Conservation (phyloP, 2,888 invertebrate species). For the Phortica okadai region DNA sequence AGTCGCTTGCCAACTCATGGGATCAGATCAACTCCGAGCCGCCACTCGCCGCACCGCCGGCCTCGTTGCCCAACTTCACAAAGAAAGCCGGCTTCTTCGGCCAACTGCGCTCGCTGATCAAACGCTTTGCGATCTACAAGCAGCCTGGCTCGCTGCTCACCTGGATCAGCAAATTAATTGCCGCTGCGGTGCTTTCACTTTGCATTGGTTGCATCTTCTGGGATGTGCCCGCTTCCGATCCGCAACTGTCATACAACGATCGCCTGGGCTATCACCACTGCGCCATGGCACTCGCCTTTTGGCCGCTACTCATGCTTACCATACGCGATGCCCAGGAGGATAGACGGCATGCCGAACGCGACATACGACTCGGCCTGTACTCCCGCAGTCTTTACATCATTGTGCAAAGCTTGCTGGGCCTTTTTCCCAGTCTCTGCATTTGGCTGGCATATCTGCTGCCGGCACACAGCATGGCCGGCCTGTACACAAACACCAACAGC, state of each 20-base stretch:
- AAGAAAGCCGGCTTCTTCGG: conserved; percentile 81
- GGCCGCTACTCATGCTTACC: conserved; percentile 85
- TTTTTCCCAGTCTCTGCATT: conserved; percentile 87
- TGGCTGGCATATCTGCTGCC: conserved; percentile 92
- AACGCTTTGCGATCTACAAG: conserved; percentile 82
- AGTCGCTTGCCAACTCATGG: conserved; percentile 88
- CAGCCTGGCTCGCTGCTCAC: conserved; percentile 90
- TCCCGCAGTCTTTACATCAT: conserved; percentile 87
- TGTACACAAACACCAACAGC: conserved; percentile 83
- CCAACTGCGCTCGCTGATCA: conserved; percentile 83
- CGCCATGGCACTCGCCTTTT: conserved; percentile 85
- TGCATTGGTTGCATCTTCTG: conserved; percentile 92
- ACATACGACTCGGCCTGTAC: conserved; percentile 88
- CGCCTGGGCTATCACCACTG: conserved; percentile 92
- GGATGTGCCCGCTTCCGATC: conserved; percentile 88
- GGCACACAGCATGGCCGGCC: conserved; percentile 91
- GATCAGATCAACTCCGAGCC: conserved; percentile 77
- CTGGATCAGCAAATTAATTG: conserved; percentile 86
- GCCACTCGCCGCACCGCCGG: conserved; percentile 83
- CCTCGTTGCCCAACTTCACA: conserved; percentile 83
- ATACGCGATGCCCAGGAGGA: conserved; percentile 76
- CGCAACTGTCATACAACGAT: conserved; percentile 85
- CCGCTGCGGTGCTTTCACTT: conserved; percentile 89
- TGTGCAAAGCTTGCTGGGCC: conserved; percentile 86
- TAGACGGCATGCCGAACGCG: conserved; percentile 84